phyloP scores from a whole-genome alignment of 2,888 invertebrate genomes.

The Hoplodrina blanda region DNA sequence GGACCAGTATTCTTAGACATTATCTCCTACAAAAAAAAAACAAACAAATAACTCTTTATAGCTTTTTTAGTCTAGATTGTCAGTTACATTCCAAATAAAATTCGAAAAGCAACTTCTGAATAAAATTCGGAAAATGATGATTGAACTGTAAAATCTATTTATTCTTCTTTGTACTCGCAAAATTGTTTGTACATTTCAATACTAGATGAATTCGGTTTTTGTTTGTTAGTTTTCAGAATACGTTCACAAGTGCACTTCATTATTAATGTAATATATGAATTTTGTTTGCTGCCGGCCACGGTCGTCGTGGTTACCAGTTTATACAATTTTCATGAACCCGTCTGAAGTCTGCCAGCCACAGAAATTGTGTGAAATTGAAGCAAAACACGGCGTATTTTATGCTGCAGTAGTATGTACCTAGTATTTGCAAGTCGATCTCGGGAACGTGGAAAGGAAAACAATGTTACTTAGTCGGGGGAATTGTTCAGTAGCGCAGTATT shows the following conservation, averaged over 20 bases:
- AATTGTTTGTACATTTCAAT: no score
- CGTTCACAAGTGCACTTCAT: constrained; percentile 24
- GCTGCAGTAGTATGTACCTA: constrained; percentile 8
- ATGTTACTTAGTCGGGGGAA: background rate
- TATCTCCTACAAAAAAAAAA: no score
- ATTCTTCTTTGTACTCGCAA: no score
- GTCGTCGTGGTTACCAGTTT: constrained; percentile 34
- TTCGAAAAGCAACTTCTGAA: no score
- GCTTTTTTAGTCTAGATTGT: no score
- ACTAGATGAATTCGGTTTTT: constrained; percentile 1
- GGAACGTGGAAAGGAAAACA: constrained; percentile 29
- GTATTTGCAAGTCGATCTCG: constrained; percentile 47
- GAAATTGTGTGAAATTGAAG: constrained; percentile 49
- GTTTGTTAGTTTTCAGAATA: constrained; percentile 35
- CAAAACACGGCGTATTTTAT: constrained; percentile 41
- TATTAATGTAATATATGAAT: constrained; percentile 43
- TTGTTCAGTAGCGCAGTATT: background rate
- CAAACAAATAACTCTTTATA: no score
- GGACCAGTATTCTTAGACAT: no score
- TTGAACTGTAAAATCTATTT: no score
- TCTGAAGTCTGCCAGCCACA: constrained; percentile 28
- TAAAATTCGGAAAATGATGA: no score
- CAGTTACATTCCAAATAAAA: no score
- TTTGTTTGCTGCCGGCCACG: constrained; percentile 25
- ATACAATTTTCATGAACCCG: constrained; percentile 47